Conservation (phyloP, 2,888 invertebrate genomes). For the Drosophila nr. perissopoda region DNA sequence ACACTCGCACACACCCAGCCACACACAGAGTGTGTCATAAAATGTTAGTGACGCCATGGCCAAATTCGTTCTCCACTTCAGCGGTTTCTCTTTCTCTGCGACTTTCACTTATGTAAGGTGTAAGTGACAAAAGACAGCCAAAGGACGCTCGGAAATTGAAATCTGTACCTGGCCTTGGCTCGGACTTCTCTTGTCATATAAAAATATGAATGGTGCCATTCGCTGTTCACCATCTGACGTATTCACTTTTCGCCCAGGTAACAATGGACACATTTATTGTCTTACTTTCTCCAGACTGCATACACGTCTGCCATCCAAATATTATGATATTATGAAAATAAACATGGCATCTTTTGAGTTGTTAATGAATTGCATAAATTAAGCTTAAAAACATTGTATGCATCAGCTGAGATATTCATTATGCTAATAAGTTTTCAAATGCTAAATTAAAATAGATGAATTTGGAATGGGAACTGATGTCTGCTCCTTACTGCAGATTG, state of each 20-base stretch:
- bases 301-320: conserved; percentile 25
- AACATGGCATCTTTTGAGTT: not conserved
- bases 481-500: not conserved
- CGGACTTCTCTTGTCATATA: conserved; percentile 54
- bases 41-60: conserved; percentile 56
- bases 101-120: not conserved
- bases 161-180: conserved; percentile 37
- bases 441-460: not conserved
- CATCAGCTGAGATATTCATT: not conserved
- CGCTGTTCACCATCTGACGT: not conserved
- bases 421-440: not conserved
- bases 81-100: not conserved
- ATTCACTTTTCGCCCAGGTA: conserved; percentile 11
- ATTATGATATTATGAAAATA: not conserved
- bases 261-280: conserved; percentile 23
- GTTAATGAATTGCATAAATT: conserved; percentile 8
- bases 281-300: conserved; percentile 10
- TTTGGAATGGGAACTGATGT: too few species aligned
- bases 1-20: conserved; percentile 22
- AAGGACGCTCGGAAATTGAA: conserved; percentile 58
- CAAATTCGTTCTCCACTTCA: conserved; percentile 37
- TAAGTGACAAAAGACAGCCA: not conserved
- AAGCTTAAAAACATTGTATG: not conserved
- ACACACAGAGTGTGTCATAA: conserved; percentile 50
- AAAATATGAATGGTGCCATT: conserved; percentile 59